Evolutionary conservation across 2,888 invertebrate species (phyloP).

Genomic region (Nyleta sp.): DNA sequence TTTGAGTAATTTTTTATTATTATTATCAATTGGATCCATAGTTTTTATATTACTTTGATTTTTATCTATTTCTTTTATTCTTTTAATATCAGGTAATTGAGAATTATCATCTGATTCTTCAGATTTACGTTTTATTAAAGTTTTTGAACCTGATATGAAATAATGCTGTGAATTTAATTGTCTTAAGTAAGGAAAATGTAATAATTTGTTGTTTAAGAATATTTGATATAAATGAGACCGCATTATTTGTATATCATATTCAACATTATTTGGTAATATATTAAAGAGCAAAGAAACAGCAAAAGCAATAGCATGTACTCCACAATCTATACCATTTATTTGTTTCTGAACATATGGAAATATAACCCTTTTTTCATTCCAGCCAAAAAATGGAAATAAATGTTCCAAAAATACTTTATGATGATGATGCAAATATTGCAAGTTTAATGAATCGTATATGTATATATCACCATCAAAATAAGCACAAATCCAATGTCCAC

Average conservation of each 20-base stretch:
- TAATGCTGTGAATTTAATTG: too few relatives aligned
- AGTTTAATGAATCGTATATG: slow-evolving; percentile 17
- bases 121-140: too few relatives aligned
- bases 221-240: slow-evolving; percentile 14
- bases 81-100: too few relatives aligned
- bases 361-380: neutral
- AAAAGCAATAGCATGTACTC: slow-evolving; percentile 14
- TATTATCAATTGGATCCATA: too few relatives aligned
- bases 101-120: too few relatives aligned
- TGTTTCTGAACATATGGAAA: slow-evolving; percentile 19
- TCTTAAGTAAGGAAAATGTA: slow-evolving; percentile 6
- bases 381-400: too few relatives aligned
- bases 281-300: neutral
- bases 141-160: too few relatives aligned
- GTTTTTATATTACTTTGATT: too few relatives aligned
- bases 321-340: slow-evolving; percentile 7
- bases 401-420: neutral
- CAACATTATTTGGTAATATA: neutral
- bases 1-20: too few relatives aligned
- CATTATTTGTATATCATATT: slow-evolving; percentile 5
- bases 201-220: neutral
- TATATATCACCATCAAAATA: slow-evolving; percentile 7
- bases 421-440: neutral
- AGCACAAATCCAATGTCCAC: too few relatives aligned
- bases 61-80: too few relatives aligned